Evolutionary conservation across 2,888 invertebrate species (phyloP), one percentile per base, ranked within the genome.

Genomic region (Drosophila sordidapex): DNA sequence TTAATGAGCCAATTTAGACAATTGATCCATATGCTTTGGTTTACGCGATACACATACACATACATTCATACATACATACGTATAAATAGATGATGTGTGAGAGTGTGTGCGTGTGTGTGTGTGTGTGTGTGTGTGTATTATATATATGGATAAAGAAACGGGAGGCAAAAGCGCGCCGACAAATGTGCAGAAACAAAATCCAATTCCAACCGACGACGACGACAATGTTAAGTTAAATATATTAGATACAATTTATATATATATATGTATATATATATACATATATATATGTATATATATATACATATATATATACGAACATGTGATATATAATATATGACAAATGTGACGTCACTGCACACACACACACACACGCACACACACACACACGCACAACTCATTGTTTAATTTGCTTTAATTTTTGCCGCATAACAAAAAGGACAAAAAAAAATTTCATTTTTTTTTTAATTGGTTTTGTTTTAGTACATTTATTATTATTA

Each of bases 1-100:
- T 87, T 87, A 87, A 87, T 87, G 87, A 87, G 87, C 86, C 87
- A 87, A 87, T 87, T 87, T 87, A 87, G 88, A 87, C 88, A 87
- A 87, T 87, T 87, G 87, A 82, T 87, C 79, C 88, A 86, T 86
- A 84, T 84, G 88, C 87, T 80, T 81, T 84, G 85, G 82, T 87
- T 87, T 86, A 86, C 82, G 85, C 87, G 83, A 82, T 63, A 81
- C 76, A 81, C 79, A 77, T 48, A 75, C 48, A 78, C 53, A 76
- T 57, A 64, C 11, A 36, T 35, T 35, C 65, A 69, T 31, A 71
- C 27, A 71, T 43, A 69, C 38, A 61, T 38, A 49, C 29, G 62
- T 63, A 78, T 59, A 73, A 67, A 72, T 68, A 70, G 67, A 72
- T 74, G 70, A 74, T 71, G 66, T 76, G 57, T 33, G 69, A 35